Conservation (phyloP, 1,140 invertebrate genomes). For the Manduca sexta region DNA sequence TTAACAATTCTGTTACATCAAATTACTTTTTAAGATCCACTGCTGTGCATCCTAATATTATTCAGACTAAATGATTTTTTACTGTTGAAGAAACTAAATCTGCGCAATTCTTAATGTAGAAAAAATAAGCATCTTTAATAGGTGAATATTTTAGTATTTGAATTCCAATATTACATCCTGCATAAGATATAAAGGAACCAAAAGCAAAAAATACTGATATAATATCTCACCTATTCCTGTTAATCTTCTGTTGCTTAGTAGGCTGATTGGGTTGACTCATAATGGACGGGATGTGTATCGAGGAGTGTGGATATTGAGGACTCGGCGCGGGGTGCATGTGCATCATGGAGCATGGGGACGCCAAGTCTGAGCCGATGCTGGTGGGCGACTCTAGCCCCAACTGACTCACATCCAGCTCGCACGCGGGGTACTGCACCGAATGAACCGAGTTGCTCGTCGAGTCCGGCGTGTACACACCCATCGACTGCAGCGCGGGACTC, state of each 20-base stretch:
- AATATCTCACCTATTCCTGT: conserved; percentile 70
- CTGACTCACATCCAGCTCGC: conserved; percentile 88
- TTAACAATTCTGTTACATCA: too few relatives aligned
- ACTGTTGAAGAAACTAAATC: too few relatives aligned
- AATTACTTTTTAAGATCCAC: too few relatives aligned
- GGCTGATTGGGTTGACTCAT: conserved; percentile 74
- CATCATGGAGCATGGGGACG: conserved; percentile 82
- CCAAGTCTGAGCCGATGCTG: conserved; percentile 89
- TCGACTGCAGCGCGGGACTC: conserved; percentile 79
- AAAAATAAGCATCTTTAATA: too few relatives aligned
- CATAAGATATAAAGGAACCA: too few relatives aligned
- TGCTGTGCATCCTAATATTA: too few relatives aligned
- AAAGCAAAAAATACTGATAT: not conserved
- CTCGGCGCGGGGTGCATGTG: conserved; percentile 75
- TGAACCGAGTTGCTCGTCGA: conserved; percentile 90
- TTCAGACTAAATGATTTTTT: too few relatives aligned
- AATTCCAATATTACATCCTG: too few relatives aligned
- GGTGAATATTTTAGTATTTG: too few relatives aligned
- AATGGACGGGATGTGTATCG: conserved; percentile 75
- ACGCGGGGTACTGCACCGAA: conserved; percentile 85
- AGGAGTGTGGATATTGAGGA: conserved; percentile 76
- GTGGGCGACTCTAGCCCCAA: conserved; percentile 89
- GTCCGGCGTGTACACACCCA: conserved; percentile 89
- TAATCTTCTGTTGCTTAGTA: conserved; percentile 72
- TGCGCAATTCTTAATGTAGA: too few relatives aligned